Evolutionary conservation across 2,888 invertebrate genomes (phyloP).

Genomic region (Lasius fuliginosus): DNA sequence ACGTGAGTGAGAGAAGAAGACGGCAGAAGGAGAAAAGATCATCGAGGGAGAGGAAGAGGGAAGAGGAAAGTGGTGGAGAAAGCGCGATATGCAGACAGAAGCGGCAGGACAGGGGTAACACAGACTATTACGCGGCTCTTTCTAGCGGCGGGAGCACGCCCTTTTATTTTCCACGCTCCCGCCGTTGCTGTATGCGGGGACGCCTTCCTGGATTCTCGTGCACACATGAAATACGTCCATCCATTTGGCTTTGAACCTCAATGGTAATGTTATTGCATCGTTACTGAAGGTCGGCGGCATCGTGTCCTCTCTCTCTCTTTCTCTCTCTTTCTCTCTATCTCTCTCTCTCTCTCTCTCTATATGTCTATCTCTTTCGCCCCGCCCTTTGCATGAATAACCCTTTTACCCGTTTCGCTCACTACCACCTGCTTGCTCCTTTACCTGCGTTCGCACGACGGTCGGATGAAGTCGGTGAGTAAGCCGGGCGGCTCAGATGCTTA

Average conservation of each 20-base stretch:
- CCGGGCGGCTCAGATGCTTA: constrained; percentile 26
- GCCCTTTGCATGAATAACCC: constrained; percentile 60
- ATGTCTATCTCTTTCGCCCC: constrained; percentile 9
- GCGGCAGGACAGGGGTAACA: constrained; percentile 71
- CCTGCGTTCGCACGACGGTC: constrained; percentile 1
- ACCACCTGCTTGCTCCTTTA: constrained; percentile 34
- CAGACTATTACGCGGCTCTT: constrained; percentile 77
- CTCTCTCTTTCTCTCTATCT: constrained; percentile 29
- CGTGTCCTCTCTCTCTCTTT: constrained; percentile 41
- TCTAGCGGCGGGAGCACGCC: constrained; percentile 63
- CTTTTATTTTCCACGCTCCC: constrained; percentile 77
- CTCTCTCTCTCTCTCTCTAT: constrained; percentile 10
- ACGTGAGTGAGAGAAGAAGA: constrained; percentile 36
- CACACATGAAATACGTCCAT: constrained; percentile 80
- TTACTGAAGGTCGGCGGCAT: constrained; percentile 76
- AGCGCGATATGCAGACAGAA: constrained; percentile 48
- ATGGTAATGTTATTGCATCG: constrained; percentile 84
- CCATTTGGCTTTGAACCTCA: constrained; percentile 81
- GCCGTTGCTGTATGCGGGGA: constrained; percentile 52
- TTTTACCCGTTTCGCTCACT: constrained; percentile 40
- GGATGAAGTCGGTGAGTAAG: constrained; percentile 25
- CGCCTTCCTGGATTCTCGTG: constrained; percentile 65
- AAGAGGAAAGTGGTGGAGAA: constrained; percentile 54
- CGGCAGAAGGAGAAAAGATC: constrained; percentile 47
- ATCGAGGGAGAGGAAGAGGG: constrained; percentile 48